Percentiles rank a stretch among this genome's conserved stretches.
Conservation (phyloP, 2,113 vertebrate genomes). For the Upupa epops region DNA sequence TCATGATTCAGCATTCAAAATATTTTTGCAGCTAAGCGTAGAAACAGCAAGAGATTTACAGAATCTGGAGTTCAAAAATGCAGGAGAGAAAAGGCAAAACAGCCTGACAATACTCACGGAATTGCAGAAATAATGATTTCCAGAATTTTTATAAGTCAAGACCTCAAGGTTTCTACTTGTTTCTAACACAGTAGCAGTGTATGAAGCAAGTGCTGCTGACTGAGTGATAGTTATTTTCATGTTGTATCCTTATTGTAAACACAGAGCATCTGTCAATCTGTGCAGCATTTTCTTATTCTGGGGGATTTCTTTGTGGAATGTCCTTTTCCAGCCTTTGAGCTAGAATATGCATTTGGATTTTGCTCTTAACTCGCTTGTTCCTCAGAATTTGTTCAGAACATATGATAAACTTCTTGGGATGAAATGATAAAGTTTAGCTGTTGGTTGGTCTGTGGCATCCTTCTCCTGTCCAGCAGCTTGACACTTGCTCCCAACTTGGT, state of each 20-base stretch:
- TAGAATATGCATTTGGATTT: background rate
- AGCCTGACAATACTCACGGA: background rate
- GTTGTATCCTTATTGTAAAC: background rate
- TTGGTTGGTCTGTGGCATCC: too few species aligned
- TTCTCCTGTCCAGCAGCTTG: too few species aligned
- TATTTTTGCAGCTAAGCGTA: background rate
- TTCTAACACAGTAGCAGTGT: background rate
- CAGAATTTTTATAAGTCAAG: background rate
- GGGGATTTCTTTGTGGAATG: background rate
- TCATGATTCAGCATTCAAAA: background rate
- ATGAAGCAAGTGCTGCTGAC: background rate
- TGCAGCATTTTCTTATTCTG: background rate
- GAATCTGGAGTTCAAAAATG: background rate
- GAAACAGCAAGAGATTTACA: background rate
- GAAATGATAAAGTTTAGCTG: background rate
- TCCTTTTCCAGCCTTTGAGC: background rate
- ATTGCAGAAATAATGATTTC: background rate
- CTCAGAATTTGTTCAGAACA: background rate
- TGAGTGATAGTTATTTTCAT: background rate
- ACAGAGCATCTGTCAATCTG: background rate
- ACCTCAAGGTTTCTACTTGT: background rate
- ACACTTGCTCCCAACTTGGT: too few species aligned
- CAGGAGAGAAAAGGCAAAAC: background rate
- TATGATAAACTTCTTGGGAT: background rate
- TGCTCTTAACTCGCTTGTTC: background rate